Base-by-base conservation (phyloP, 2,113 vertebrate species). In the Grammomys surdaster region DNA sequence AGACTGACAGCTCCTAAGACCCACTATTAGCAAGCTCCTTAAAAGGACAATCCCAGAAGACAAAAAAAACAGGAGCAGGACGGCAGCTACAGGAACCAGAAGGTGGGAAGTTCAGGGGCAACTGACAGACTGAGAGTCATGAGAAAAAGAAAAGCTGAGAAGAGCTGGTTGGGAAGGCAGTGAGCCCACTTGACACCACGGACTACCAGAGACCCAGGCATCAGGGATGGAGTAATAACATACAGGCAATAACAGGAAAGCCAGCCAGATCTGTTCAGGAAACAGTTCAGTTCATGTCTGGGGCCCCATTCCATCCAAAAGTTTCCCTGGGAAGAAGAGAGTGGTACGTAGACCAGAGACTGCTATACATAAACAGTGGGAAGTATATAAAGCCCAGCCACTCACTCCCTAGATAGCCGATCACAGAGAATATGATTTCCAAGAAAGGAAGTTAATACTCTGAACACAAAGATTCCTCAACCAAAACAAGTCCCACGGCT, bases 81-180 rank as follows among this genome's bases (percentile, higher is more conserved):
- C 0, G 9, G 8, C 4, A 6, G 88, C 72, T 48, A 17, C 13
- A 19, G 22, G 72, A 73, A 2, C 14, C 17, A 40, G 91, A 46
- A 14, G 84, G 76, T 3, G 9, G 16, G 24, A 36, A 13, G 51
- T 22, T 8, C 46, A 40, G 0, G 70, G 46, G 1, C 3, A 63
- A 22, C 28, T 28, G 40, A 36, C 3, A 22, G 36, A 31, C 24
- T 6, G n/a, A 63, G 43, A 11, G 51, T 51, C 0, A 3, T 0
- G 72, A 94, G 51, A 56, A n/a, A 20, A 60, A 19, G 20, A 22
- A n/a, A 72, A 4, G 20, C 63, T 60, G 22, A 26, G 67, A 88
- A 17, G 48, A 26, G 48, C 43, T 87, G 85, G 65, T 13, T 8
- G 2, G 46, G 20, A 1, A 31, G 46, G 65, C 17, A 36, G 43